Conservation (phyloP, 2,888 invertebrate species). For the Nematopogon swammerdamellus region DNA sequence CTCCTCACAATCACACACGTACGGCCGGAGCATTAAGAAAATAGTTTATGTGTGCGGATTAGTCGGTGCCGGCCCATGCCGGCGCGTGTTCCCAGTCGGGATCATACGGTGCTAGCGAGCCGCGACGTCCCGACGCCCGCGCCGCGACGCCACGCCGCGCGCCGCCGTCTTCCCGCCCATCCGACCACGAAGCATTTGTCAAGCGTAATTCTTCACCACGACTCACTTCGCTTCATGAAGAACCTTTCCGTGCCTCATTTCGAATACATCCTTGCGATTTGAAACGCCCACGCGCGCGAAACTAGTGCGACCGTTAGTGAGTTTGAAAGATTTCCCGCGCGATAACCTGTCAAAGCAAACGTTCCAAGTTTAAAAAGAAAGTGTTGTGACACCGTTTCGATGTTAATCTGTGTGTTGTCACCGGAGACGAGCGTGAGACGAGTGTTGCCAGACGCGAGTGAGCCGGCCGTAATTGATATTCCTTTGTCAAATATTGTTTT, state of each 20-base stretch:
- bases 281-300: background rate
- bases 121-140: background rate
- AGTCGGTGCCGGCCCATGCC: background rate
- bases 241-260: background rate
- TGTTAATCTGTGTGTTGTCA: background rate
- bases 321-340: background rate
- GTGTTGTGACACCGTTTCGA: background rate
- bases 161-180: background rate
- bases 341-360: background rate
- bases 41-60: background rate
- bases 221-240: too few species aligned
- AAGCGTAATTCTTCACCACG: too few species aligned
- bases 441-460: background rate
- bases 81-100: background rate
- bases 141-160: background rate
- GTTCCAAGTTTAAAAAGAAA: background rate
- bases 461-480: constrained; percentile 8
- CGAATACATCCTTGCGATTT: background rate
- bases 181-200: too few species aligned
- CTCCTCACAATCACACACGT: background rate
- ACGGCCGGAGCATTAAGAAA: background rate
- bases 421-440: background rate
- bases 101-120: background rate
- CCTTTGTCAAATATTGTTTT: constrained; percentile 14
- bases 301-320: background rate